A percentile compares a stretch with the other conserved stretches of the same genome.
phyloP scores from a whole-genome alignment of 2,113 vertebrate species.

The Dendrocopos noguchii region DNA sequence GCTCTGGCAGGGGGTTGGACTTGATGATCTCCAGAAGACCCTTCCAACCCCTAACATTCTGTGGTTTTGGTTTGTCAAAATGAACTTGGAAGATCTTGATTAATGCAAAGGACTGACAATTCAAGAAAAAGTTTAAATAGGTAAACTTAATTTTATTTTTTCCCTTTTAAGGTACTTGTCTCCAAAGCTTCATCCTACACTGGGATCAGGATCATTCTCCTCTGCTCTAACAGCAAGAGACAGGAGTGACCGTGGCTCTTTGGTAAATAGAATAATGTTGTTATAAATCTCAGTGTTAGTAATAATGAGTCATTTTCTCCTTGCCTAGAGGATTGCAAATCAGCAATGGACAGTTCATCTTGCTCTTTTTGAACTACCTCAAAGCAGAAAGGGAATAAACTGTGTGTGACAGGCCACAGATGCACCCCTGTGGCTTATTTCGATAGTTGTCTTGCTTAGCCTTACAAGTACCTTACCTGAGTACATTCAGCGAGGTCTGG shows the following conservation, averaged over 20 bases:
- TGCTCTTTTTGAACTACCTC: neutral
- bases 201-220: neutral
- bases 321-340: neutral
- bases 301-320: neutral
- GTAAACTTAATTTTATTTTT: neutral
- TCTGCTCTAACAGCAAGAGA: neutral
- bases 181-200: slow-evolving; percentile 39
- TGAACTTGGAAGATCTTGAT: neutral
- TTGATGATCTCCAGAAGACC: too few relatives aligned
- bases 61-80: neutral
- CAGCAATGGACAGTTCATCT: neutral
- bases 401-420: accelerated
- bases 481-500: neutral
- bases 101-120: neutral
- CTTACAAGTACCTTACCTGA: neutral
- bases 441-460: neutral
- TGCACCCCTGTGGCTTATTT: accelerated
- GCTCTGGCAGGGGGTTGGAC: too few relatives aligned
- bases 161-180: slow-evolving; percentile 74
- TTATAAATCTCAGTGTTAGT: neutral
- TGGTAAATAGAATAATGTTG: slow-evolving; percentile 38
- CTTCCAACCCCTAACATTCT: too few relatives aligned
- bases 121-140: neutral
- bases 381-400: neutral
- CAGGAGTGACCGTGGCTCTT: neutral